Base-by-base conservation (phyloP, 2,888 invertebrate species). In the Tigriopus californicus region DNA sequence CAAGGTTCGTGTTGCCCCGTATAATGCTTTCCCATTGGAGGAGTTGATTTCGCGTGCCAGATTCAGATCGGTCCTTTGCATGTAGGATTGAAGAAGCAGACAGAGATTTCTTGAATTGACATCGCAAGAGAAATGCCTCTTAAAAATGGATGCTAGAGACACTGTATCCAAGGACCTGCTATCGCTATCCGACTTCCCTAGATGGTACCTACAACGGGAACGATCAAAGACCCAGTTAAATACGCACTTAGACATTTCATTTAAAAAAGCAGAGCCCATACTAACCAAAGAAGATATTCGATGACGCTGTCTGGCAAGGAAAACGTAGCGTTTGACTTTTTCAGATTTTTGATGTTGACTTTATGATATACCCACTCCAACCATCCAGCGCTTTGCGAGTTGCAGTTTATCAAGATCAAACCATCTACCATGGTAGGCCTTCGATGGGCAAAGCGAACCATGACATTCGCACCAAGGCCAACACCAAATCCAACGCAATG, bases 381-480 rank as follows among this genome's bases (percentile, higher is more conserved):
- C 58, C 58, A 58, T 4, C 58, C 58, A 47, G 58, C 58, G 22
- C 25, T 48, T 44, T 44, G 40, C 13, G 47, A 46, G 25, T 58
- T 48, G 40, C 58, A 58, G 20, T 58, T 58, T 13, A 58, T 48
- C 24, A 58, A 25, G 10, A 58, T 58, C 5, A 58, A 33, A 25
- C 58, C 58, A 25, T 58, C 58, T 10, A 58, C 58, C 47, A 58
- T 33, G 25, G 44, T 58, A n/a, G 58, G 58, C 22, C 58, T 58
- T 25, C 40, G n/a, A 81, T 13, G 91, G 57, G 94, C 85, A 71
- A 87, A 97, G 67, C 95, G 80, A 24, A 89, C 81, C 65, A 98
- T 77, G 66, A 98, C 83, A 73, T 98, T 95, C 1, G 91, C 95
- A 24, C 97, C 97, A 53, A 90, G 89, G 12, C 98, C 98, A 55